Base-by-base conservation (phyloP, 2,113 vertebrate species). In the Morone saxatilis region DNA sequence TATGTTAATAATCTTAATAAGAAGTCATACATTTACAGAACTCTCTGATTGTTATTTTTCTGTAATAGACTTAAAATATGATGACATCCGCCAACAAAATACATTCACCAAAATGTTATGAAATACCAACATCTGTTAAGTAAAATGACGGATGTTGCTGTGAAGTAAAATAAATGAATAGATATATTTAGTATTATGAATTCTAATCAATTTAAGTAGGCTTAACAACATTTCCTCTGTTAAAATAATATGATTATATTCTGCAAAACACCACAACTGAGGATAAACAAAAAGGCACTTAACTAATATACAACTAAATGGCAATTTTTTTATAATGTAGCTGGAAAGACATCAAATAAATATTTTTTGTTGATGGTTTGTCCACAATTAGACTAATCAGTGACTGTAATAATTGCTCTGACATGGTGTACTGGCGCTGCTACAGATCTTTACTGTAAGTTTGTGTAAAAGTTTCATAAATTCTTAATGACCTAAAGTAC, bases 61-160 rank as follows among this genome's bases (percentile, higher is more conserved):
- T 36, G 22, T 43, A 14, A 41, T 70, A n/a, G 10, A 38, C 54
- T 16, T 47, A 14, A 45, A 72, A 43, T 31, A 72, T 22, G 3
- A 61, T 61, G 54, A 65, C 10, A 36, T 10, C 19, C 11, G 13
- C 5, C 4, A 20, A 43, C n/a, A 54, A 8, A 57, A 11, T 40
- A 17, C 31, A 3, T 31, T 31, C 14, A 43, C 22, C 43, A 51
- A 73, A 38, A 20, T 43, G 4, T 41, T 45, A 7, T 16, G 14
- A 12, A 63, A 56, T 6, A 19, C 13, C 54, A 17, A 47, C 65
- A 75, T 57, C 56, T 70, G 65, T 62, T 20, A 17, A 47, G 8
- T n/a, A 50, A 62, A 41, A 62, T 78, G 19, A 59, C 62, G 61
- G 62, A 56, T 80, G 70, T 54, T 25, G 62, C 7, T 61, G 70